Base-by-base conservation (phyloP, 35 echinoderm and acorn worm species). In the Ptychodera flava region DNA sequence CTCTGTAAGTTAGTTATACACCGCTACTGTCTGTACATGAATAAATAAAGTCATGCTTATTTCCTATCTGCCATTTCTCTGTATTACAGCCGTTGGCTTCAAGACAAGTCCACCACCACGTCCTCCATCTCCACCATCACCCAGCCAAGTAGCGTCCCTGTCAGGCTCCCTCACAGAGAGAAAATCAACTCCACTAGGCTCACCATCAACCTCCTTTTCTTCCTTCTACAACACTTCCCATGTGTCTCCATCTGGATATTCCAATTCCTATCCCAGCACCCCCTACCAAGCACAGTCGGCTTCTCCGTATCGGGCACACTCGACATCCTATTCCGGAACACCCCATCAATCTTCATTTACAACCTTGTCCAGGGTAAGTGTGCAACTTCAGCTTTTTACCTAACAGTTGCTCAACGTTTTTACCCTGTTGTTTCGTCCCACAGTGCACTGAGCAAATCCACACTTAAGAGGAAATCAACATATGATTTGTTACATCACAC, bases 1-100 rank as follows among this genome's bases (percentile, higher is more conserved):
- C n/a, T n/a, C n/a, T n/a, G n/a, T n/a, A n/a, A n/a, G n/a, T n/a
- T n/a, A n/a, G n/a, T n/a, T n/a, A n/a, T n/a, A n/a, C n/a, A n/a
- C n/a, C n/a, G n/a, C n/a, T n/a, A n/a, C n/a, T n/a, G n/a, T n/a
- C n/a, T n/a, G n/a, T n/a, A n/a, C n/a, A n/a, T n/a, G n/a, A n/a
- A n/a, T n/a, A n/a, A n/a, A n/a, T n/a, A n/a, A n/a, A n/a, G n/a
- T n/a, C n/a, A n/a, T n/a, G n/a, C n/a, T n/a, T n/a, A n/a, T n/a
- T n/a, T n/a, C n/a, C n/a, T n/a, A n/a, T n/a, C n/a, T n/a, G n/a
- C n/a, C n/a, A n/a, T n/a, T n/a, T n/a, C n/a, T n/a, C n/a, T n/a
- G n/a, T n/a, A n/a, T 38, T 85, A 16, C 86, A 97, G 94, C 92
- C 45, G 86, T 97, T 80, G 94, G 94, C 2, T 97, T 97, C 33